Percentiles rank a stretch among this genome's conserved stretches.
These are phyloP conservation scores for Thalpophila matura DNA, from an alignment of 2,888 invertebrate species.

Conservation along the genomic window DNA sequence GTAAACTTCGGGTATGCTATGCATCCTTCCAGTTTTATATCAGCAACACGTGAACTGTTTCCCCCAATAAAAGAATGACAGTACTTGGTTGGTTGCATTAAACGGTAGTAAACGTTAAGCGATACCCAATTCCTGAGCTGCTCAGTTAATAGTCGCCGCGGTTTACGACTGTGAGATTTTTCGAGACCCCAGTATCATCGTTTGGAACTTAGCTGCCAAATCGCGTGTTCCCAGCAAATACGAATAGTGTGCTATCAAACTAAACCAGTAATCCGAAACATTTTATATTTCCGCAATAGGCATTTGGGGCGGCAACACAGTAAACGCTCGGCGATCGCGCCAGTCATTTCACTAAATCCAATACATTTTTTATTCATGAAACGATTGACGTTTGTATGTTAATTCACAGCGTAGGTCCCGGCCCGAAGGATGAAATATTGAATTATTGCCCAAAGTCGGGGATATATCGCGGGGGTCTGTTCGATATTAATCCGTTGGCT, in stretches of 20 bases:
- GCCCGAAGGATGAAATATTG: constrained; percentile 89
- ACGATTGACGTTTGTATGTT: constrained; percentile 91
- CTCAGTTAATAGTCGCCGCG: constrained; percentile 58
- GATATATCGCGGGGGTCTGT: constrained; percentile 87
- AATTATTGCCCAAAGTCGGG: constrained; percentile 89
- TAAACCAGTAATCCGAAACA: constrained; percentile 76
- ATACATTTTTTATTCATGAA: constrained; percentile 91
- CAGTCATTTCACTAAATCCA: constrained; percentile 89
- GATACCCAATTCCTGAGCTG: constrained; percentile 60
- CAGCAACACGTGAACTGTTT: constrained; percentile 58
- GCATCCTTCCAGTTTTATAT: constrained; percentile 55
- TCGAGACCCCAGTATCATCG: constrained; percentile 63
- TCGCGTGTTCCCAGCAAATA: constrained; percentile 75
- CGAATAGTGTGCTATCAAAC: constrained; percentile 74
- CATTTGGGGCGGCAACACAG: constrained; percentile 78
- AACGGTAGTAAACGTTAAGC: constrained; percentile 62
- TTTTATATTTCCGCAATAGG: constrained; percentile 85
- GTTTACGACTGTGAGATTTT: constrained; percentile 65
- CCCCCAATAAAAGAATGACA: constrained; percentile 59
- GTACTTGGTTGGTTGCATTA: constrained; percentile 64
- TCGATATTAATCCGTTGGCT: constrained; percentile 90
- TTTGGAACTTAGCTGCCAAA: constrained; percentile 65
- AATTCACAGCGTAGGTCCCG: constrained; percentile 88
- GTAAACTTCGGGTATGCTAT: constrained; percentile 56
- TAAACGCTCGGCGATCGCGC: constrained; percentile 80